Evolutionary conservation across 2,797 vertebrate genomes (phyloP), one percentile per base, ranked within the genome.

Genomic region (Sebastes wilsoni): DNA sequence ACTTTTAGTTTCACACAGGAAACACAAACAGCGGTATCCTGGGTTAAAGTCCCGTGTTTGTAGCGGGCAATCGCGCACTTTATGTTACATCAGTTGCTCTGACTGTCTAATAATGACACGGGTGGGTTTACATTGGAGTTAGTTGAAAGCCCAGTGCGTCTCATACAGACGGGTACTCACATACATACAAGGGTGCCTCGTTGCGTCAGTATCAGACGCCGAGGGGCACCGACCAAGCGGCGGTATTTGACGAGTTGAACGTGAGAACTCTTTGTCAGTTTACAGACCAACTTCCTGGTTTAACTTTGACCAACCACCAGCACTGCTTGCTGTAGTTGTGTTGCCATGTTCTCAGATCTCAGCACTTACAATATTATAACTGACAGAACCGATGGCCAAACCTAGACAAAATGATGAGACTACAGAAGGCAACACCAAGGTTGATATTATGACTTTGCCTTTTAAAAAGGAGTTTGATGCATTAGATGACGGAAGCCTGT

Each of bases 321-420:
- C 34, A 36, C 0, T 54, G 59, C 38, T 72, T 62, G n/a, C 46
- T 1, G 11, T 28, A 20, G 23, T 25, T 14, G 7, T 16, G 56
- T 6, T 8, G 13, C 8, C 14, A 1, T 34, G 25, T 22, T 4
- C 27, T 52, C 58, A 61, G 8, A 49, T 54, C 14, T 64, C 22
- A 38, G 32, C 5, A 27, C 8, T 25, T 6, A 16, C 2, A 22
- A 10, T 22, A 10, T 18, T 22, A 10, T 6, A 49, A 54, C 13
- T 55, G 56, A 28, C 12, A 46, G 20, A 72, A 49, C 1, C 2
- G 1, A 27, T 27, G 16, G 3, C 5, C 60, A 27, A 18, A 27
- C 1, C 8, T 4, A 23, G 20, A 16, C 28, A 16, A 60, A 3
- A 16, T 11, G 11, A 36, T 0, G 1, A 60, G 25, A 46, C 0